Evolutionary conservation across 2,797 vertebrate genomes (phyloP).

Genomic region (Glyptemys insculpta): DNA sequence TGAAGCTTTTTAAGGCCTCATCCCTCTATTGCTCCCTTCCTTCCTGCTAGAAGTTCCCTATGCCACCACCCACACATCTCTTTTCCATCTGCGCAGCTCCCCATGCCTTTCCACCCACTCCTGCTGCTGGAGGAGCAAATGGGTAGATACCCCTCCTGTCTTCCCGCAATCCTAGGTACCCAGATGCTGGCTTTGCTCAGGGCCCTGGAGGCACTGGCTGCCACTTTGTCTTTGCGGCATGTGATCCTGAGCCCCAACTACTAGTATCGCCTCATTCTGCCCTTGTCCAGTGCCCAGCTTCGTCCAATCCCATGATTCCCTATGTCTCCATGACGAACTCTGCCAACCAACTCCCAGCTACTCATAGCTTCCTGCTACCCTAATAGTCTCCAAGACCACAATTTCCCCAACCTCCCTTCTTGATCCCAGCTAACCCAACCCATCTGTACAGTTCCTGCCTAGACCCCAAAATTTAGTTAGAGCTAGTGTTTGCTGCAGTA

Average conservation of each 20-base stretch:
- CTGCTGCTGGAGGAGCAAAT: background rate
- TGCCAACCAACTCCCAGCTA: background rate
- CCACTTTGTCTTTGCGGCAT: background rate
- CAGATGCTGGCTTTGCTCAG: background rate
- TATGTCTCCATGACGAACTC: background rate
- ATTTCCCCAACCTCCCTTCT: background rate
- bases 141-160: background rate
- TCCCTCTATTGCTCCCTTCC: background rate
- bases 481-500: background rate
- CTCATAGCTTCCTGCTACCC: background rate
- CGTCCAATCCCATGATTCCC: background rate
- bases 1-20: background rate
- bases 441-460: background rate
- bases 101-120: accelerated
- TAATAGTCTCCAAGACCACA: background rate
- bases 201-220: background rate
- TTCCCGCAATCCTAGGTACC: background rate
- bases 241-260: background rate
- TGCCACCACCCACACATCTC: background rate
- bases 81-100: background rate
- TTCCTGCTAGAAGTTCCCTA: background rate
- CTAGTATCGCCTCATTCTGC: background rate
- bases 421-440: background rate
- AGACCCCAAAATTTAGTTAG: background rate
- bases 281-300: background rate